A percentile compares a stretch with the other conserved stretches of the same genome.
phyloP scores from a whole-genome alignment of 2,113 vertebrate species.

The Neotragus moschatus region DNA sequence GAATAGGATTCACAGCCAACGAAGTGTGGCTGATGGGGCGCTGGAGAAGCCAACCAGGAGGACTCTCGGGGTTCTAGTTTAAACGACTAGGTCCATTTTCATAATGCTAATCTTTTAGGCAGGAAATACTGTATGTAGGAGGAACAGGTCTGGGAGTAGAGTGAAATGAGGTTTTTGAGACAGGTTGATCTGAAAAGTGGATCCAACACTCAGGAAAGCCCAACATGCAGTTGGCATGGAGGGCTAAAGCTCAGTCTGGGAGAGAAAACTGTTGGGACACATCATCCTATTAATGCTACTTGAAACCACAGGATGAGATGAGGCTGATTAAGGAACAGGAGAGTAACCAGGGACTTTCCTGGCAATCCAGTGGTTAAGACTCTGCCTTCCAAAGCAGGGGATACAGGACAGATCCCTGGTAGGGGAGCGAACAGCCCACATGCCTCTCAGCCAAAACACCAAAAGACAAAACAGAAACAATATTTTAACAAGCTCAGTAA shows the following conservation, averaged over 20 bases:
- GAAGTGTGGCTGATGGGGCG: fast-evolving
- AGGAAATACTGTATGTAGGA: neutral
- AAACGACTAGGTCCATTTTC: neutral
- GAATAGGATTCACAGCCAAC: neutral
- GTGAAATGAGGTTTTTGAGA: neutral
- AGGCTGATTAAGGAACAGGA: neutral
- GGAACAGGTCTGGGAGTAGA: neutral
- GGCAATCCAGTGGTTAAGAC: neutral
- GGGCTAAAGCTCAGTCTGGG: neutral
- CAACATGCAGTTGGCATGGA: neutral
- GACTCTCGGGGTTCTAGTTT: neutral
- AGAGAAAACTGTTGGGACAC: neutral
- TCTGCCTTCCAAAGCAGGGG: neutral
- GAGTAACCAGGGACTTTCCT: neutral
- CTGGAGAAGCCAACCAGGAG: neutral
- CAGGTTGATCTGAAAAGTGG: neutral
- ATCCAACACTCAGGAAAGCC: neutral
- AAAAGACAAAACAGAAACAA: neutral
- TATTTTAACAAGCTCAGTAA: neutral
- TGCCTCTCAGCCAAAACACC: neutral
- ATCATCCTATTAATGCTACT: neutral
- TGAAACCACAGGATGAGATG: neutral
- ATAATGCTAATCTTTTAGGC: neutral
- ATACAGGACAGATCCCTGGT: neutral
- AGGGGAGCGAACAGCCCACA: neutral